Evolutionary conservation across 2,797 vertebrate species (phyloP).

Genomic region (Neoniphon sammara): DNA sequence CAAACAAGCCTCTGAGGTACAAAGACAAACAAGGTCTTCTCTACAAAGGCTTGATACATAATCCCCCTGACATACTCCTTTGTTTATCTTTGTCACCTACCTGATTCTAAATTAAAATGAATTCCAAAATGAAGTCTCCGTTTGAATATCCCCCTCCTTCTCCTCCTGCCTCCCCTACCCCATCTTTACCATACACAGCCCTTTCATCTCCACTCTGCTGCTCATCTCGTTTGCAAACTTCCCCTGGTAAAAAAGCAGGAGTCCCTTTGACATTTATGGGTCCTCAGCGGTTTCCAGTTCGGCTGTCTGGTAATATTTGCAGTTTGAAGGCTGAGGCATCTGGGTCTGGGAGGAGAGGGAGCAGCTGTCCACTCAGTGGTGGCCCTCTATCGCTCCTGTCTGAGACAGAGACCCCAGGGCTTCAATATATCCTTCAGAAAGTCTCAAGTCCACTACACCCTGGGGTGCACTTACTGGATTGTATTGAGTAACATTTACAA

Average conservation of each 20-base stretch:
- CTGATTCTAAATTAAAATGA: conserved; percentile 14
- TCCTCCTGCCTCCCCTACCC: too few relatives aligned
- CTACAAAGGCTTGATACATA: background rate
- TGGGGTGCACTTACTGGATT: too few relatives aligned
- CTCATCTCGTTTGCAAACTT: background rate
- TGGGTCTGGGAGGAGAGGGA: background rate
- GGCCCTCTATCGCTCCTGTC: background rate
- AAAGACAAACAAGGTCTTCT: background rate
- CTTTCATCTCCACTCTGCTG: background rate
- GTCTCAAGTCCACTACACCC: too few relatives aligned
- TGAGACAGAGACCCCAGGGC: background rate
- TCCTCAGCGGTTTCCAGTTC: background rate
- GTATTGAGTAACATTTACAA: too few relatives aligned
- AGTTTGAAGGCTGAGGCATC: background rate
- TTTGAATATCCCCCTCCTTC: too few relatives aligned
- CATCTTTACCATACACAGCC: too few relatives aligned
- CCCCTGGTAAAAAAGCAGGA: background rate
- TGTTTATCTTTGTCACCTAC: background rate
- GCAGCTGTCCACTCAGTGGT: background rate
- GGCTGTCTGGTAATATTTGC: background rate
- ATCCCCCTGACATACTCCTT: background rate
- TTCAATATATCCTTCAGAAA: too few relatives aligned
- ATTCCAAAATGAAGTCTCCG: conserved; percentile 23
- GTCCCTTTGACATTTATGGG: background rate
- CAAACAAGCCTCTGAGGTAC: background rate